Evolutionary conservation across 2,113 vertebrate genomes (phyloP).

Genomic region (Urocolius indicus): DNA sequence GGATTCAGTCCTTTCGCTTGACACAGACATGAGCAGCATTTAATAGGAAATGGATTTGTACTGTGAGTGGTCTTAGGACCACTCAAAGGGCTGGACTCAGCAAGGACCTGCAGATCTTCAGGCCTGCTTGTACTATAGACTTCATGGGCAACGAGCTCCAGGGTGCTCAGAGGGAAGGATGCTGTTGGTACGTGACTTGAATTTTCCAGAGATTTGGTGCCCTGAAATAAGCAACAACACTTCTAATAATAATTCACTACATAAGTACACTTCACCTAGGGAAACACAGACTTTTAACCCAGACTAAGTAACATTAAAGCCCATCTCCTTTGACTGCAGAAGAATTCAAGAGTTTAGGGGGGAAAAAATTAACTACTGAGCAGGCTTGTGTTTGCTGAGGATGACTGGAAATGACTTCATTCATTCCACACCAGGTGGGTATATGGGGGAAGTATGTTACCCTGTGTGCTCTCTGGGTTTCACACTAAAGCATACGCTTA

Average conservation of each 20-base stretch:
- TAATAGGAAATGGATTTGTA: neutral
- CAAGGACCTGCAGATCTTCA: neutral
- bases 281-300: neutral
- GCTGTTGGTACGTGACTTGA: neutral
- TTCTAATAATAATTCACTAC: neutral
- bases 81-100: neutral
- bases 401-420: neutral
- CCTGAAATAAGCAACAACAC: neutral
- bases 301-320: neutral
- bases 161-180: neutral
- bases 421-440: neutral
- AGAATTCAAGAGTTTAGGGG: neutral
- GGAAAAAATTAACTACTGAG: neutral
- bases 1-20: neutral
- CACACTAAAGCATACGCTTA: neutral
- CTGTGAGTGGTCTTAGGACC: neutral
- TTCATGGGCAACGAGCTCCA: accelerated
- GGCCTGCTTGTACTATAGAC: neutral
- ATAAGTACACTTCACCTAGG: neutral
- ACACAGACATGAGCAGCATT: neutral
- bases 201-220: neutral
- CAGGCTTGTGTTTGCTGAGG: slow-evolving; percentile 3
- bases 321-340: neutral
- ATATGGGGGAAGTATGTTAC: neutral
- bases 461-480: neutral